Evolutionary conservation across 2,797 vertebrate genomes (phyloP).

Genomic region (Chrysocyon brachyurus): DNA sequence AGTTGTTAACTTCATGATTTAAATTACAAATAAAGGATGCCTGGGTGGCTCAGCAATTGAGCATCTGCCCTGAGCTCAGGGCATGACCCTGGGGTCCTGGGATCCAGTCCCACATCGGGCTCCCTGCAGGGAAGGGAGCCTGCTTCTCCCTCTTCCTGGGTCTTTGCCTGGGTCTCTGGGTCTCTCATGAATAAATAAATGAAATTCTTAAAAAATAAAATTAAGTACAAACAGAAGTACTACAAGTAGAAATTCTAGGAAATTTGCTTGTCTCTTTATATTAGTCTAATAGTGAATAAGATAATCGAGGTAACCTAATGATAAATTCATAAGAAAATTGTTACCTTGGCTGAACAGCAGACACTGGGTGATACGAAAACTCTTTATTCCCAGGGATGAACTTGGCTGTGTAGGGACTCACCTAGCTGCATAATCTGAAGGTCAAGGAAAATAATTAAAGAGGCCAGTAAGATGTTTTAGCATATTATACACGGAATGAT

Average conservation of each 20-base stretch:
- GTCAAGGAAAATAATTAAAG: background rate
- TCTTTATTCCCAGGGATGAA: background rate
- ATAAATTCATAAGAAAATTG: background rate
- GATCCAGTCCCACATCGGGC: too few relatives aligned
- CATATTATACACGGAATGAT: background rate
- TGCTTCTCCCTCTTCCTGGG: too few relatives aligned
- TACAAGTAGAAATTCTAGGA: background rate
- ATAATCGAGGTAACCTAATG: background rate
- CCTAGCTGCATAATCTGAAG: background rate
- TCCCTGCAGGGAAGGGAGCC: too few relatives aligned
- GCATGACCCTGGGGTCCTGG: too few relatives aligned
- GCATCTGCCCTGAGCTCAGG: too few relatives aligned
- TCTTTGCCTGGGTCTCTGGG: too few relatives aligned
- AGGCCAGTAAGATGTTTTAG: background rate
- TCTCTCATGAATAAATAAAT: too few relatives aligned
- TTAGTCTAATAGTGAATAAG: background rate
- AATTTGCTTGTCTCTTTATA: background rate
- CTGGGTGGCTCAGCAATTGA: too few relatives aligned
- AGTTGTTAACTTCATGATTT: constrained; percentile 11
- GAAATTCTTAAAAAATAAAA: too few relatives aligned
- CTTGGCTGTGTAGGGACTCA: background rate
- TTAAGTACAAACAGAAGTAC: background rate
- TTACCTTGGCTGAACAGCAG: background rate
- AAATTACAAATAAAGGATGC: background rate
- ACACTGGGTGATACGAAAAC: background rate